These are phyloP conservation scores for Dicerorhinus sumatrensis DNA, from an alignment of 2,113 vertebrate genomes.

Conservation along the genomic window DNA sequence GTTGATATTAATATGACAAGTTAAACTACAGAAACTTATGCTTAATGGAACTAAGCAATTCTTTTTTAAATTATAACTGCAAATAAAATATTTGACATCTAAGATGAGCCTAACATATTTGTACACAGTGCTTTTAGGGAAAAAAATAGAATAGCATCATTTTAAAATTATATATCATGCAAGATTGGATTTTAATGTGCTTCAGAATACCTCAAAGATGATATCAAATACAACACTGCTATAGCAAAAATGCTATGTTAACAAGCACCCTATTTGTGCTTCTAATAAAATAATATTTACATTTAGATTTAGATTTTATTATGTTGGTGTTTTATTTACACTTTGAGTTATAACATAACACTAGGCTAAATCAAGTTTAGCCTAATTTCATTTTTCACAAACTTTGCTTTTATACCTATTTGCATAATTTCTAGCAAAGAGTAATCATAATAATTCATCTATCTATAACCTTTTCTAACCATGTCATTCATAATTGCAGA, in stretches of 20 bases:
- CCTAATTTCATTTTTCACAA: constrained; percentile 62
- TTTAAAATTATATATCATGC: neutral
- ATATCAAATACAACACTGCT: neutral
- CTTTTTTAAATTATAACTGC: neutral
- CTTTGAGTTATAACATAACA: neutral
- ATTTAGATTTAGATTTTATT: constrained; percentile 42
- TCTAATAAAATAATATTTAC: constrained; percentile 43
- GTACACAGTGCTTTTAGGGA: neutral
- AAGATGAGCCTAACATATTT: neutral
- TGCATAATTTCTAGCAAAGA: constrained; percentile 40
- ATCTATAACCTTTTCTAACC: neutral
- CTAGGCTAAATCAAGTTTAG: neutral
- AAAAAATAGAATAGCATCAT: neutral
- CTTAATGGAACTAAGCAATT: neutral
- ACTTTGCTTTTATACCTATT: constrained; percentile 18
- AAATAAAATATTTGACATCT: neutral
- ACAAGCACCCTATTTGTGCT: neutral
- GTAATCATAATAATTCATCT: neutral
- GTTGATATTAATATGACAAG: neutral
- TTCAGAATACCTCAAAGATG: neutral
- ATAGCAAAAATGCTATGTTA: constrained; percentile 11
- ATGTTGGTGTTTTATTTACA: constrained; percentile 29
- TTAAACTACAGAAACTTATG: neutral
- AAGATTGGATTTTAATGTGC: neutral
- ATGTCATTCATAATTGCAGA: constrained; percentile 14